phyloP scores from a whole-genome alignment of 2,888 invertebrate species.

The Gymnosoma rotundatum region DNA sequence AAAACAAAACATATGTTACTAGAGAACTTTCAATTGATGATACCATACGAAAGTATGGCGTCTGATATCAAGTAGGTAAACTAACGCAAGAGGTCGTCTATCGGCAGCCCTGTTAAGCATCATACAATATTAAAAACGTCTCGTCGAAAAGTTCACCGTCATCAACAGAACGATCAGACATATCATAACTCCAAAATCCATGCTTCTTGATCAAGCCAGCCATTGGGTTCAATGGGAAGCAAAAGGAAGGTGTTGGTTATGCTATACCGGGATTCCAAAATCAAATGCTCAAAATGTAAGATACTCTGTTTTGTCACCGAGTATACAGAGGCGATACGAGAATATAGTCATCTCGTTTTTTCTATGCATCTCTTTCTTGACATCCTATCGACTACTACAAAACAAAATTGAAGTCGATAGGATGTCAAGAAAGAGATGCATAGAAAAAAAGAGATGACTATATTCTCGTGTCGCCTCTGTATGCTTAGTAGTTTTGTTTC shows the following conservation, averaged over 20 bases:
- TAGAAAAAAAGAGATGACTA: too few species aligned
- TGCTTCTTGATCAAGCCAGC: too few species aligned
- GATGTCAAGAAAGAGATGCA: too few species aligned
- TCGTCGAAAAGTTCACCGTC: neutral
- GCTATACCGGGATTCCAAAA: conserved; percentile 42
- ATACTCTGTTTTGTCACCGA: too few species aligned
- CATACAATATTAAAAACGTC: conserved; percentile 14
- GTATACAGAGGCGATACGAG: too few species aligned
- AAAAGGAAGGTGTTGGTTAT: conserved; percentile 60
- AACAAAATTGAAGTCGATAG: too few species aligned
- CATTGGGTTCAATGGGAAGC: conserved; percentile 41
- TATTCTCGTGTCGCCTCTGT: too few species aligned
- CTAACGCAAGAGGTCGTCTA: neutral
- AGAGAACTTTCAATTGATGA: conserved; percentile 38
- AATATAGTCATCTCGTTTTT: too few species aligned
- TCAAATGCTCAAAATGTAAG: conserved; percentile 48
- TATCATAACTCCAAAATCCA: too few species aligned
- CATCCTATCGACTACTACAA: too few species aligned
- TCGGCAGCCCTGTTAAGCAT: neutral
- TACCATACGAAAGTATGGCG: conserved; percentile 44
- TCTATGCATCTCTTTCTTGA: too few species aligned
- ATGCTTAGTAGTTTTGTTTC: too few species aligned
- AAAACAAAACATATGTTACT: conserved; percentile 29
- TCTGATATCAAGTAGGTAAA: conserved; percentile 3
- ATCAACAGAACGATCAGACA: neutral